Base-by-base conservation (phyloP, 2,888 invertebrate species). In the Drosophila barbarae region DNA sequence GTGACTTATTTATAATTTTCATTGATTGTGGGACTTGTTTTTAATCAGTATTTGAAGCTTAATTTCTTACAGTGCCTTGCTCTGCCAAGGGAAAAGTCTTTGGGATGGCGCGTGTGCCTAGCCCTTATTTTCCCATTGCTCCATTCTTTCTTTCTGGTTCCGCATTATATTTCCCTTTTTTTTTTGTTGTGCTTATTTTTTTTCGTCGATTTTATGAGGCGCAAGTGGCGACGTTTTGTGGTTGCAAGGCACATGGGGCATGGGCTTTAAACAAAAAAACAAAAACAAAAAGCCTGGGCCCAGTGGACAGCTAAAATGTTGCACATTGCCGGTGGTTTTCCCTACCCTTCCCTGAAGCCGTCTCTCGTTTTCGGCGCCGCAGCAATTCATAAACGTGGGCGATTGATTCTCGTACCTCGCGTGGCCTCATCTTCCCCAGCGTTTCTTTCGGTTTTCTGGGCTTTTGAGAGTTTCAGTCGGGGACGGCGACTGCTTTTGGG, bases 371-470 rank as follows among this genome's bases (percentile, higher is more conserved):
- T 69, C 85, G 80, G 79, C 78, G 80, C 84, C 81, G 81, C 84
- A 78, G 86, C 85, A 84, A 86, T 85, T 86, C 85, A 86, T 81
- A 85, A 87, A 87, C 87, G 87, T 87, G 88, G 87, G 87, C 88
- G 87, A 87, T 87, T 88, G 84, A 83, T 86, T 87, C 86, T 87
- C 74, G 63, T 38, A 79, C 82, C 84, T 73, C 84, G 69, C 84
- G 69, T 78, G 74, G 84, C 82, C 82, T 53, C 79, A 84, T 84
- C 76, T 71, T 69, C 61, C 63, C 58, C 68, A 46, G 63, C 44
- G 34, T 38, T 53, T 34, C 34, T 49, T 49, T 49, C 46, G 46
- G 46, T 47, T 47, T 32, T 47, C 30, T 47, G 46, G 49, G 49
- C 34, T 49, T 49, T 49, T 50, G 23, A 21, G 23, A 21, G 49